Percentiles rank a stretch among this genome's conserved stretches.
phyloP scores from a whole-genome alignment of 1,140 invertebrate genomes.

The Temnothorax nylanderi region DNA sequence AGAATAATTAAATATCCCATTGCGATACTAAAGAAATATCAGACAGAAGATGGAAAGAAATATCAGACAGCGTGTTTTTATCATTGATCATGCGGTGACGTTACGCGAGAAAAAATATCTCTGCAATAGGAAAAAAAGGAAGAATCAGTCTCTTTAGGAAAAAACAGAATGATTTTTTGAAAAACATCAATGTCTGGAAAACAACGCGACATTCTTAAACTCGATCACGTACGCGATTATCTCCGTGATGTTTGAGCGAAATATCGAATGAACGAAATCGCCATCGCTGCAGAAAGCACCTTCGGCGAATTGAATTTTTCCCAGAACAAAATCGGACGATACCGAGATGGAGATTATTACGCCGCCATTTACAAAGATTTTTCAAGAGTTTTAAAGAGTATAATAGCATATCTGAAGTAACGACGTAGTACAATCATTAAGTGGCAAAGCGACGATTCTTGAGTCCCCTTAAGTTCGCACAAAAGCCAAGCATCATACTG shows the following conservation, averaged over 20 bases:
- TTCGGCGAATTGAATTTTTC: neutral
- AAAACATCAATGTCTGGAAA: slow-evolving; percentile 22
- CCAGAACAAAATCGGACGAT: neutral
- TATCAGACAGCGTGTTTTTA: slow-evolving; percentile 10
- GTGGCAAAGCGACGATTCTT: slow-evolving; percentile 43
- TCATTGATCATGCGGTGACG: neutral
- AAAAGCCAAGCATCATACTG: neutral
- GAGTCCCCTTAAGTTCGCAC: slow-evolving; percentile 32
- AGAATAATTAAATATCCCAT: slow-evolving; percentile 8
- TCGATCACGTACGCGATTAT: slow-evolving; percentile 25
- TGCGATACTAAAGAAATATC: slow-evolving; percentile 7
- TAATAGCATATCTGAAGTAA: slow-evolving; percentile 25
- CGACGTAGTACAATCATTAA: slow-evolving; percentile 42
- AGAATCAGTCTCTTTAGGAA: neutral
- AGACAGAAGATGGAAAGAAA: neutral
- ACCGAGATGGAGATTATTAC: slow-evolving; percentile 14
- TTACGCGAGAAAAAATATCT: neutral
- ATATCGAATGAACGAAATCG: neutral
- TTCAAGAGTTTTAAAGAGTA: slow-evolving; percentile 28
- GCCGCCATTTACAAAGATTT: slow-evolving; percentile 35
- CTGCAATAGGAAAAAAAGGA: neutral
- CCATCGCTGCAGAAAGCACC: neutral
- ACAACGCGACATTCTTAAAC: slow-evolving; percentile 8
- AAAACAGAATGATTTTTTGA: neutral
- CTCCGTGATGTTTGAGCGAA: slow-evolving; percentile 6